Evolutionary conservation across 2,797 vertebrate species (phyloP).

Genomic region (Tauraco hartlaubi): DNA sequence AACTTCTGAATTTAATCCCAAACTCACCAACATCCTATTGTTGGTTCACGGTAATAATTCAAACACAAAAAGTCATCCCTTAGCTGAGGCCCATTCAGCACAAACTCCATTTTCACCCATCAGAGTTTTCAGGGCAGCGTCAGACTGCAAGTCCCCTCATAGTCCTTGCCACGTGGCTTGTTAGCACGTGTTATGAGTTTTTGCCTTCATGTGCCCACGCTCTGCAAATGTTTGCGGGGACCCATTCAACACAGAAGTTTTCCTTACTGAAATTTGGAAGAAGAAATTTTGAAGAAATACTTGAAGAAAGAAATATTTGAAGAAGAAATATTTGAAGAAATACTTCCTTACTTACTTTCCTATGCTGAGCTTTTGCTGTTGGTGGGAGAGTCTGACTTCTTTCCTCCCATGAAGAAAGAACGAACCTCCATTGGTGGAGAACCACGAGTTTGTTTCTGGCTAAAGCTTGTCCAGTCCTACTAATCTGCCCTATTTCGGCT

Average conservation of each 20-base stretch:
- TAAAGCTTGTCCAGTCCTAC: background rate
- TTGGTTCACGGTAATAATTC: background rate
- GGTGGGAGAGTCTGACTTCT: background rate
- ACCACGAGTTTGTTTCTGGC: background rate
- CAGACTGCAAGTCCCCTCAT: background rate
- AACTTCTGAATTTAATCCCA: background rate
- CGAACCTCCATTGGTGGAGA: background rate
- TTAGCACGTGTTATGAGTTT: background rate
- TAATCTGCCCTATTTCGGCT: background rate
- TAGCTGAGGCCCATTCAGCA: background rate
- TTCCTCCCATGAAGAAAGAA: background rate
- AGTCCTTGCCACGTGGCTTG: accelerated
- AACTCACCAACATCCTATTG: accelerated
- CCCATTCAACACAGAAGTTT: background rate
- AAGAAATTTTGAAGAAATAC: too few relatives aligned
- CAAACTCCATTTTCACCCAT: background rate
- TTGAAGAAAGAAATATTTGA: too few relatives aligned
- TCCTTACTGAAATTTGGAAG: too few relatives aligned
- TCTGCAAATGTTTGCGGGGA: background rate
- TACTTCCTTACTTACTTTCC: background rate
- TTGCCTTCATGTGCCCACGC: accelerated
- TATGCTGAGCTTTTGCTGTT: background rate
- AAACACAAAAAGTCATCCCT: background rate
- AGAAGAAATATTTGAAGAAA: too few relatives aligned
- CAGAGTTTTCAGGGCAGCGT: background rate